Conservation (phyloP, 2,888 invertebrate genomes). For the Perithous albicinctus region DNA sequence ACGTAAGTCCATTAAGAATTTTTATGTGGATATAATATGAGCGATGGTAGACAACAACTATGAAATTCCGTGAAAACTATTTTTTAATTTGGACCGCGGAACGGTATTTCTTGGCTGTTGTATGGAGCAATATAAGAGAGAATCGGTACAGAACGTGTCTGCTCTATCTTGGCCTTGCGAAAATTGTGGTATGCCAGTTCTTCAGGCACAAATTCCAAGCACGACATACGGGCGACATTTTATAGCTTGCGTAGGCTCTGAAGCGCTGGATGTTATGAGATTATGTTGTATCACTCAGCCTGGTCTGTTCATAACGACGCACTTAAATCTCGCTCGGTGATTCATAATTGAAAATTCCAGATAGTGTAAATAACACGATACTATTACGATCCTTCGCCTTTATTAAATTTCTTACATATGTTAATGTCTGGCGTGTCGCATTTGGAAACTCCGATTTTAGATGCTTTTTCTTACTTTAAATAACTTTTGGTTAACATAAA, state of each 20-base stretch:
- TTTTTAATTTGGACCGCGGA: constrained; percentile 54
- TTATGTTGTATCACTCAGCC: not conserved
- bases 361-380: not conserved
- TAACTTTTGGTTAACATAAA: too few species aligned
- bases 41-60: not conserved
- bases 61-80: constrained; percentile 52
- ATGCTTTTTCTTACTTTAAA: too few species aligned
- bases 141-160: constrained; percentile 20
- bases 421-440: too few species aligned
- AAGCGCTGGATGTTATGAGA: not conserved
- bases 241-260: not conserved
- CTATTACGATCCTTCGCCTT: too few species aligned
- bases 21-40: not conserved
- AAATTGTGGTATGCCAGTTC: constrained; percentile 53
- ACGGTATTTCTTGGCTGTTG: constrained; percentile 45
- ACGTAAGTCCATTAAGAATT: not conserved
- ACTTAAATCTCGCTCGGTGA: constrained; percentile 3
- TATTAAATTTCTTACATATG: not conserved
- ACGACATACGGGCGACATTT: constrained; percentile 43
- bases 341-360: constrained; percentile 24
- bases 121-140: constrained; percentile 41
- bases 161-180: constrained; percentile 14
- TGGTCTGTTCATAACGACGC: constrained; percentile 18
- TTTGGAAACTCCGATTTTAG: too few species aligned
- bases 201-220: constrained; percentile 50